These are phyloP conservation scores for Solenopsis fugax DNA, from an alignment of 1,140 invertebrate species.

Conservation along the genomic window DNA sequence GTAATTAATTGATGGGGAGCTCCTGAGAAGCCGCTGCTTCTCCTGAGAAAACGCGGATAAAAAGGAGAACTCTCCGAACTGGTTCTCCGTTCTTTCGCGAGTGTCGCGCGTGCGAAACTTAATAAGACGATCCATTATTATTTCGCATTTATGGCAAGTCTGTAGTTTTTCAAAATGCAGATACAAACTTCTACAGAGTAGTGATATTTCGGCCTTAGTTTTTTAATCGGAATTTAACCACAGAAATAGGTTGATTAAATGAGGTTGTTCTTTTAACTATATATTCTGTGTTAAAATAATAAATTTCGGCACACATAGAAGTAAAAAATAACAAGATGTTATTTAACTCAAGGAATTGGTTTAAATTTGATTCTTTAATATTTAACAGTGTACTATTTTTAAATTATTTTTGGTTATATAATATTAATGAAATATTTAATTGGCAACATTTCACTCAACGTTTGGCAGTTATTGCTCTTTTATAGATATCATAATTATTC, in stretches of 20 bases:
- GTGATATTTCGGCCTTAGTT: background rate
- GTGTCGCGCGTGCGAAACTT: constrained; percentile 55
- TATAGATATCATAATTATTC: background rate
- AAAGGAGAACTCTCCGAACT: constrained; percentile 35
- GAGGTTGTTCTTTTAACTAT: too few relatives aligned
- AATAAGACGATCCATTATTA: constrained; percentile 59
- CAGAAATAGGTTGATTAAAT: too few relatives aligned
- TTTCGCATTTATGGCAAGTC: constrained; percentile 45
- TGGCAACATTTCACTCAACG: too few relatives aligned
- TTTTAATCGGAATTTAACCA: background rate
- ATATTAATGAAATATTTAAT: too few relatives aligned
- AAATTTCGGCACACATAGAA: too few relatives aligned
- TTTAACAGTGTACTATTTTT: too few relatives aligned
- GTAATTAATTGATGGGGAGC: constrained; percentile 60
- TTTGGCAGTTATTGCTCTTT: too few relatives aligned
- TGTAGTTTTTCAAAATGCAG: constrained; percentile 16
- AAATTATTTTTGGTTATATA: too few relatives aligned
- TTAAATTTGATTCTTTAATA: too few relatives aligned
- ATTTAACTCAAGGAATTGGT: too few relatives aligned
- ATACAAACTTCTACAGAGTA: background rate
- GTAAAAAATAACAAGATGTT: too few relatives aligned
- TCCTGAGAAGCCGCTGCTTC: constrained; percentile 47
- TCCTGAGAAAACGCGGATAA: constrained; percentile 27
- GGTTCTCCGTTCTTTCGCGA: constrained; percentile 40
- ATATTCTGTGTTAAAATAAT: too few relatives aligned